These are phyloP conservation scores for Drosophila limbata DNA, from an alignment of 2,888 invertebrate genomes.

Conservation along the genomic window DNA sequence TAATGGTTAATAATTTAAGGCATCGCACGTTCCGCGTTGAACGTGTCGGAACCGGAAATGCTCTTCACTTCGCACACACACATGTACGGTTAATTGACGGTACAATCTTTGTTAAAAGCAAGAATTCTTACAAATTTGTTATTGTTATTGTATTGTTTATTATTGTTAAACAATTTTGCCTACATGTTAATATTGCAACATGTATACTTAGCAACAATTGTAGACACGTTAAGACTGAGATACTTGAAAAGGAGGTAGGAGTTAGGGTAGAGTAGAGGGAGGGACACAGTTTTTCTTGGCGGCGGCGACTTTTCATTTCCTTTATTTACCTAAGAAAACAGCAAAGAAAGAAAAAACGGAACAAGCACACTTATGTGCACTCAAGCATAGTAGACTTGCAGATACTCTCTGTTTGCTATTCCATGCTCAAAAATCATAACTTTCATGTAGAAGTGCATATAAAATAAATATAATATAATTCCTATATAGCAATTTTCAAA, in stretches of 20 bases:
- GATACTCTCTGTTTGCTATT: too few relatives aligned
- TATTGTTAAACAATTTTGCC: constrained; percentile 34
- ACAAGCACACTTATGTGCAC: too few relatives aligned
- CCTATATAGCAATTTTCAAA: too few relatives aligned
- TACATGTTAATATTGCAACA: constrained; percentile 11
- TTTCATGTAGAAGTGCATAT: too few relatives aligned
- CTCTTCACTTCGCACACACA: constrained; percentile 16
- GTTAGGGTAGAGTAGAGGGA: too few relatives aligned
- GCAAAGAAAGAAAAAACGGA: not conserved
- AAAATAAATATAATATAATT: too few relatives aligned
- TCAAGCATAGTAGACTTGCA: too few relatives aligned
- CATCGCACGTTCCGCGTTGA: constrained; percentile 45
- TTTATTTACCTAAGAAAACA: constrained; percentile 20
- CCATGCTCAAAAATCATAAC: too few relatives aligned
- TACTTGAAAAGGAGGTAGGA: not conserved
- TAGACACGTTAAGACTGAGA: not conserved
- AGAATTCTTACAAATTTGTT: constrained; percentile 34
- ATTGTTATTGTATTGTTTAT: too few relatives aligned
- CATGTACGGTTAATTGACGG: constrained; percentile 15
- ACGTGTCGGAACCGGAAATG: constrained; percentile 51
- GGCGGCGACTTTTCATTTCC: constrained; percentile 18
- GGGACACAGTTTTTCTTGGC: constrained; percentile 1
- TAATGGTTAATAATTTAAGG: constrained; percentile 56
- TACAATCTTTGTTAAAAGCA: constrained; percentile 34
- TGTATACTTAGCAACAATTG: constrained; percentile 3